Evolutionary conservation across 2,113 vertebrate genomes (phyloP).

Genomic region (Brachirus orientalis): DNA sequence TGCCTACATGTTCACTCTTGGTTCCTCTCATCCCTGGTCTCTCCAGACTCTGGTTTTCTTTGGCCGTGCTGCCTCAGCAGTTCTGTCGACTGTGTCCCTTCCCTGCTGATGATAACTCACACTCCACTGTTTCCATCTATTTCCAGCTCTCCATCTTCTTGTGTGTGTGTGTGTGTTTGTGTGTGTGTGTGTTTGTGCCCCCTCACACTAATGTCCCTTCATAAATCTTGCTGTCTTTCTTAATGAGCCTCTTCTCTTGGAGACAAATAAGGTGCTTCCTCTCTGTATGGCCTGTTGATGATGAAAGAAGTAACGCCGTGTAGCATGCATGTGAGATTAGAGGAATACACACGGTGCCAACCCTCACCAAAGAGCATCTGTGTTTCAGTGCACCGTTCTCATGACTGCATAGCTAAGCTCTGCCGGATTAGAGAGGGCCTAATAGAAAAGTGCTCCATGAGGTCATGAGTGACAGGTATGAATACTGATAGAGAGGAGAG

Average conservation of each 20-base stretch:
- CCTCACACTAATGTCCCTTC: constrained; percentile 57
- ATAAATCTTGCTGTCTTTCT: constrained; percentile 67
- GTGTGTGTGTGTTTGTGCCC: constrained; percentile 42
- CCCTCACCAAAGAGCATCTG: neutral
- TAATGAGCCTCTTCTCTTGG: constrained; percentile 61
- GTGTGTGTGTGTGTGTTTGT: constrained; percentile 30
- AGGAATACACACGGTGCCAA: neutral
- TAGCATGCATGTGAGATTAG: constrained; percentile 16
- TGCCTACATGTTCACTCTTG: neutral
- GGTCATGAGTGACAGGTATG: constrained; percentile 69
- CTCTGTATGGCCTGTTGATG: constrained; percentile 9
- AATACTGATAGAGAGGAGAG: constrained; percentile 46
- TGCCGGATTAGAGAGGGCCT: constrained; percentile 31
- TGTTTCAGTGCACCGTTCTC: neutral
- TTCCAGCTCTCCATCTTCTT: constrained; percentile 40
- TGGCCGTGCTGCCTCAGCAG: constrained; percentile 71
- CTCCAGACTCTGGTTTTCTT: constrained; percentile 24
- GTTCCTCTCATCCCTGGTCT: neutral
- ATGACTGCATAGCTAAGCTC: constrained; percentile 1
- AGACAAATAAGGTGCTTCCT: constrained; percentile 48
- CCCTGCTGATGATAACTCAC: constrained; percentile 54
- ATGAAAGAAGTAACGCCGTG: constrained; percentile 19
- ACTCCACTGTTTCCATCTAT: constrained; percentile 50
- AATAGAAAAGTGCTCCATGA: constrained; percentile 29
- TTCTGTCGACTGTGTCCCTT: constrained; percentile 60